phyloP scores from a whole-genome alignment of 2,797 vertebrate species.

The Pantherophis vulpinus region DNA sequence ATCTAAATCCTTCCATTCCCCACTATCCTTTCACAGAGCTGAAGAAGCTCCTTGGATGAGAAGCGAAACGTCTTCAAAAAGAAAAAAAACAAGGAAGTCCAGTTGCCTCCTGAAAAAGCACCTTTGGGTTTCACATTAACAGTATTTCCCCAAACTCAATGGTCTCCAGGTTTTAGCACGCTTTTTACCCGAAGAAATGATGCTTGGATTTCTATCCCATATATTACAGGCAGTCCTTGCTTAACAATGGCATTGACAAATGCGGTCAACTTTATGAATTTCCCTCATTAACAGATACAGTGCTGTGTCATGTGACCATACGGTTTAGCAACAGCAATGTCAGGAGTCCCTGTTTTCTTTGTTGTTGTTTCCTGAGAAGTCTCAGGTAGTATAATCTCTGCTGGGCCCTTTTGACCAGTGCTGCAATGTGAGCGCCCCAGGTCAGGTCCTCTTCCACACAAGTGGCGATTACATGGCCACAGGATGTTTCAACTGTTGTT shows the following conservation, averaged over 20 bases:
- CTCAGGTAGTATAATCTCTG: no score
- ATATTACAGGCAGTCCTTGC: neutral
- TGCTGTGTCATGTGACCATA: neutral
- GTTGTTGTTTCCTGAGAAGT: neutral
- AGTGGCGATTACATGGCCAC: neutral
- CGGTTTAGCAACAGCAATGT: neutral
- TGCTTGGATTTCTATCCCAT: neutral
- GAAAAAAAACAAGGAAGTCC: no score
- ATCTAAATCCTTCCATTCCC: no score
- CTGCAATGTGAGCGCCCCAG: no score
- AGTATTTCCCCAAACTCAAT: neutral
- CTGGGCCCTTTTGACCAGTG: no score
- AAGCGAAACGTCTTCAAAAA: no score
- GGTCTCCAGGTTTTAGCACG: neutral
- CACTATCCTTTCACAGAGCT: no score
- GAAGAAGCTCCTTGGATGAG: no score
- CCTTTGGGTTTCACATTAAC: neutral
- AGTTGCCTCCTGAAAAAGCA: no score
- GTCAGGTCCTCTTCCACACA: neutral
- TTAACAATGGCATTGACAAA: neutral
- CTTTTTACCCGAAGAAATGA: neutral
- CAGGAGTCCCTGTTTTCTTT: neutral
- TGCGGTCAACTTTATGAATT: neutral
- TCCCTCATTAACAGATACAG: neutral
- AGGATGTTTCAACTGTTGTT: neutral